These are phyloP conservation scores for Salvelinus alpinus DNA, from an alignment of 2,113 vertebrate genomes.

Conservation along the genomic window DNA sequence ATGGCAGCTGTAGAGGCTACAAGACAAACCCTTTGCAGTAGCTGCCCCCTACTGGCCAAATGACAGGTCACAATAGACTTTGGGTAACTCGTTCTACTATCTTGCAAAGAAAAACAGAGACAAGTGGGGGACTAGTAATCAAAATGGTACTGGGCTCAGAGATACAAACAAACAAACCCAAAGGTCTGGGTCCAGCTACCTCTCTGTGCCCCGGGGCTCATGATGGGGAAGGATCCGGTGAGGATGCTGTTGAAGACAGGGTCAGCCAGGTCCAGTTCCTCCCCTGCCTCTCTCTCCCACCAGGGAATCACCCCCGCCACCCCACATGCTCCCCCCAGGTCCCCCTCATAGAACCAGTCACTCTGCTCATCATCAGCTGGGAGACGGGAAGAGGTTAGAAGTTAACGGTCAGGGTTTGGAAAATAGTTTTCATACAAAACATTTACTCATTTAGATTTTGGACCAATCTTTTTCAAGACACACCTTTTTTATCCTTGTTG, in stretches of 20 bases:
- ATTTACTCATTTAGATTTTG: no score
- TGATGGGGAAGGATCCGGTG: constrained; percentile 90
- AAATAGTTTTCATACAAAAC: no score
- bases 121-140: neutral
- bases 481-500: no score
- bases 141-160: neutral
- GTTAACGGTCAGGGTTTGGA: no score
- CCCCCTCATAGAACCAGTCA: constrained; percentile 96
- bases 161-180: neutral
- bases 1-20: neutral
- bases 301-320: constrained; percentile 90
- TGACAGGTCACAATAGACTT: constrained; percentile 18
- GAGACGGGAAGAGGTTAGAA: neutral
- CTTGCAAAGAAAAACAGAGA: constrained; percentile 7
- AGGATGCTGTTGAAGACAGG: constrained; percentile 94
- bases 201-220: constrained; percentile 85
- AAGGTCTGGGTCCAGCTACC: constrained; percentile 71
- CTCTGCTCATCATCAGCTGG: constrained; percentile 96
- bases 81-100: neutral
- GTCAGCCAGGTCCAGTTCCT: constrained; percentile 86
- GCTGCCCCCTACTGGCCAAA: constrained; percentile 35
- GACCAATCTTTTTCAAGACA: no score
- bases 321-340: constrained; percentile 90
- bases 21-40: constrained; percentile 4
- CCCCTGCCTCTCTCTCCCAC: constrained; percentile 90